Percentiles rank a stretch among this genome's conserved stretches.
Evolutionary conservation across 2,888 invertebrate genomes (phyloP).

Genomic region (Ceriagrion tenellum): DNA sequence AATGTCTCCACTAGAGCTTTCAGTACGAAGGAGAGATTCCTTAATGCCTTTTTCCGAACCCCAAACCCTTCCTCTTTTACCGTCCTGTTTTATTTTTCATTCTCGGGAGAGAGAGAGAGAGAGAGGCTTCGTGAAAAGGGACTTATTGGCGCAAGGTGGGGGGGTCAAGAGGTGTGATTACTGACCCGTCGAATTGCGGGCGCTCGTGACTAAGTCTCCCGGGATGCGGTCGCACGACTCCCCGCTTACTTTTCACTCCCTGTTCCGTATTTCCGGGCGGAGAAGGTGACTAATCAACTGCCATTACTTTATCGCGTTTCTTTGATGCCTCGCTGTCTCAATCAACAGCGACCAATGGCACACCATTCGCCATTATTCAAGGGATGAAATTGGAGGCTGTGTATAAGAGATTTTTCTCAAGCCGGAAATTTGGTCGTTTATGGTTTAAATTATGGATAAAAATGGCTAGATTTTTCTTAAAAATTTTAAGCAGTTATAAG

Average conservation of each 20-base stretch:
- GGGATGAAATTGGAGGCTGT: no score
- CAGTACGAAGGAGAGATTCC: background rate
- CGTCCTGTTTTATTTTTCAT: slow-evolving; percentile 1
- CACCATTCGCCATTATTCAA: no score
- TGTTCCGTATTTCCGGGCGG: background rate
- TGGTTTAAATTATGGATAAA: no score
- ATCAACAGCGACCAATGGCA: no score
- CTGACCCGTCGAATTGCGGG: background rate
- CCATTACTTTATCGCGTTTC: background rate
- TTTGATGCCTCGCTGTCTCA: no score
- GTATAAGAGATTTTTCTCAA: no score
- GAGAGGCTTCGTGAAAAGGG: background rate
- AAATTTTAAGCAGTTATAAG: no score
- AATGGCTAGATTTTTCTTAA: no score
- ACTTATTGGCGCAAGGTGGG: background rate
- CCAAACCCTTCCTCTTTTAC: background rate
- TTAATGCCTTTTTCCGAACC: background rate
- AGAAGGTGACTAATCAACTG: background rate
- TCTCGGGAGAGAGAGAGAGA: background rate
- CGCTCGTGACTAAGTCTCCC: background rate
- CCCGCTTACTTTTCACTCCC: background rate
- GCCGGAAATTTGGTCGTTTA: no score
- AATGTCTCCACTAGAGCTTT: background rate
- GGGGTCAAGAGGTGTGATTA: slow-evolving; percentile 15
- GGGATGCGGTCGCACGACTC: background rate